Percentiles rank a stretch among this genome's conserved stretches.
Conservation (phyloP, 2,113 vertebrate genomes). For the Phrynosoma platyrhinos region DNA sequence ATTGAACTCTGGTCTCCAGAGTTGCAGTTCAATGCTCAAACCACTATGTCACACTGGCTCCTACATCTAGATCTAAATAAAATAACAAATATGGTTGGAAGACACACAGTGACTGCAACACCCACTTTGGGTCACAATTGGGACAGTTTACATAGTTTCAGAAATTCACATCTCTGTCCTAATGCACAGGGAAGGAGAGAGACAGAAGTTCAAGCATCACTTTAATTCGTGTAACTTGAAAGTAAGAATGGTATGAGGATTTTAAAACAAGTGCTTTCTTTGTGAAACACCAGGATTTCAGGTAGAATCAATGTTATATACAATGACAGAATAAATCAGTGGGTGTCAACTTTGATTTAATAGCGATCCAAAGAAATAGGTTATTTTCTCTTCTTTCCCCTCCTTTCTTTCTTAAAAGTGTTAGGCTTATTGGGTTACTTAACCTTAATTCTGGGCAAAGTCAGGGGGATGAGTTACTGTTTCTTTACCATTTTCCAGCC, state of each 20-base stretch:
- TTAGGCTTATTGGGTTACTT: conserved; percentile 38
- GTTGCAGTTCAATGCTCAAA: too few species aligned
- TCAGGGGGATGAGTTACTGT: conserved; percentile 36
- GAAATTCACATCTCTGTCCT: conserved; percentile 5
- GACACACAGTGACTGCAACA: not conserved
- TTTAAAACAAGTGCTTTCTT: conserved; percentile 11
- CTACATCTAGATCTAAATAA: not conserved
- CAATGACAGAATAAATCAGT: conserved; percentile 42
- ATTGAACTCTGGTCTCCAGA: too few species aligned
- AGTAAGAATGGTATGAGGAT: conserved; percentile 26
- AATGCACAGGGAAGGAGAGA: not conserved
- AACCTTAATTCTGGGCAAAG: conserved; percentile 47
- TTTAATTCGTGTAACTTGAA: conserved; percentile 43
- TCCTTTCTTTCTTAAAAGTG: conserved; percentile 2
- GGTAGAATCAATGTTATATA: conserved; percentile 23
- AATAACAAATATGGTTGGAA: conserved; percentile 22
- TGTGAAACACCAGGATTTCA: conserved; percentile 20
- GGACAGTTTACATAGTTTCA: not conserved
- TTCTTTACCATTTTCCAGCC: conserved; percentile 35
- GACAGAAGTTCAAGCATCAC: not conserved
- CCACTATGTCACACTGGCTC: not conserved
- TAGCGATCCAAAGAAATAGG: conserved; percentile 14
- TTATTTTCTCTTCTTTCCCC: not conserved
- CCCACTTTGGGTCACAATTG: not conserved
- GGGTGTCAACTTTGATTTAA: conserved; percentile 47